Evolutionary conservation across 2,888 invertebrate species (phyloP).

Genomic region (Platycheirus rosarum): DNA sequence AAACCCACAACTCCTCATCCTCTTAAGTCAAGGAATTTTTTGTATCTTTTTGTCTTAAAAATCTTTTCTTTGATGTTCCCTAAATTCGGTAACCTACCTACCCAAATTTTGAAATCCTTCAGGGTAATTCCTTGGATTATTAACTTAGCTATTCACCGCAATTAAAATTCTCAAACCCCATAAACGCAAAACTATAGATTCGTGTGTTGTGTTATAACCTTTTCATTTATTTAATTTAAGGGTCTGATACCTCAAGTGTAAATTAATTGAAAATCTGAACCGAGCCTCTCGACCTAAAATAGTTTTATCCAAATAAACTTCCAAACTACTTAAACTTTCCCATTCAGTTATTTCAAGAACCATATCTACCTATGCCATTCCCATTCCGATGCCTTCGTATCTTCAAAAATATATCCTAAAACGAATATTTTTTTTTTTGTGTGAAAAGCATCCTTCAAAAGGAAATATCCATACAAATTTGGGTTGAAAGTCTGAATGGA

Average conservation of each 20-base stretch:
- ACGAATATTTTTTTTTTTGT: conserved; percentile 14
- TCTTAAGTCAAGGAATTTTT: no score
- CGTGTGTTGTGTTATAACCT: not conserved
- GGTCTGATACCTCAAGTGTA: conserved; percentile 28
- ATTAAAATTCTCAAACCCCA: conserved; percentile 25
- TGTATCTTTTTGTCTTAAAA: conserved; percentile 4
- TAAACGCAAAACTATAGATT: not conserved
- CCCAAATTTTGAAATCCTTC: no score
- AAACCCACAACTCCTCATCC: no score
- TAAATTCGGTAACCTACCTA: not conserved
- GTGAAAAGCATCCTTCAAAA: conserved; percentile 26
- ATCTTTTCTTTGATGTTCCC: conserved; percentile 23
- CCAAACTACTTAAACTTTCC: conserved; percentile 13
- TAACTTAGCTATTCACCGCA: conserved; percentile 29
- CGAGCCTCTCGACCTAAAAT: conserved; percentile 9
- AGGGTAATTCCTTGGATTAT: conserved; percentile 23
- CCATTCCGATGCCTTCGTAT: not conserved
- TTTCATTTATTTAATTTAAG: conserved; percentile 50
- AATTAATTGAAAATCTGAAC: conserved; percentile 48
- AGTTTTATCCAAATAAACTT: conserved; percentile 12
- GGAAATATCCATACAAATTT: conserved; percentile 40
- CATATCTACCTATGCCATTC: not conserved
- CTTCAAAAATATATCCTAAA: not conserved
- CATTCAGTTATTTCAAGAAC: not conserved
- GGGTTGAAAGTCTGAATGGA: conserved; percentile 50